phyloP scores from a whole-genome alignment of 2,113 vertebrate species.

The Synodontis membranacea region DNA sequence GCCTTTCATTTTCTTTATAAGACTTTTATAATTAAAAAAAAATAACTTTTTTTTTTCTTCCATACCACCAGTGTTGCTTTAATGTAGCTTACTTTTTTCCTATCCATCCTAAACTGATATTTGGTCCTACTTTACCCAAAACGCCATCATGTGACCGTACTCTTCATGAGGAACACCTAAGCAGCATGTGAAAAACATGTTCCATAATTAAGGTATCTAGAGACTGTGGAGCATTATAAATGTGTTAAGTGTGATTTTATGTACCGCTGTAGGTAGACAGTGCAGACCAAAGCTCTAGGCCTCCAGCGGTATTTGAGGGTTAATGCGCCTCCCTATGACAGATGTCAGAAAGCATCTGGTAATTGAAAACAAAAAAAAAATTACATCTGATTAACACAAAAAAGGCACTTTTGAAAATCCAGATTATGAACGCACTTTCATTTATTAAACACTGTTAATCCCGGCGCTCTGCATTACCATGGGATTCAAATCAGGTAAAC shows the following conservation, averaged over 20 bases:
- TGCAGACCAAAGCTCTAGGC: not conserved
- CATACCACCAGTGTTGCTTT: not conserved
- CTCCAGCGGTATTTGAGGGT: constrained; percentile 46
- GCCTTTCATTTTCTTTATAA: too few relatives aligned
- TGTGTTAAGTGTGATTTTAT: not conserved
- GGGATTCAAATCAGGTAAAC: constrained; percentile 78
- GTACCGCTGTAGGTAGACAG: not conserved
- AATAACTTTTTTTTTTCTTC: too few relatives aligned
- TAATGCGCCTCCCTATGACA: constrained; percentile 67
- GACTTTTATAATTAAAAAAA: too few relatives aligned
- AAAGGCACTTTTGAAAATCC: constrained; percentile 78
- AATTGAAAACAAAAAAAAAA: constrained; percentile 79
- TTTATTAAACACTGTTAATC: constrained; percentile 79
- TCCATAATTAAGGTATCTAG: not conserved
- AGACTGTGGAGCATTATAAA: not conserved
- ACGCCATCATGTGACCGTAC: not conserved
- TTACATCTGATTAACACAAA: constrained; percentile 79
- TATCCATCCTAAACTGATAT: not conserved
- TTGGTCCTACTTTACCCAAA: not conserved
- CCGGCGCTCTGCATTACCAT: constrained; percentile 62
- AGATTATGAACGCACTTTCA: constrained; percentile 79
- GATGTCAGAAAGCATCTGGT: constrained; percentile 79
- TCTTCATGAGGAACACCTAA: not conserved
- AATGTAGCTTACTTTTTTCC: too few relatives aligned
- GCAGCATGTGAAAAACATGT: not conserved